phyloP scores from a whole-genome alignment of 2,113 vertebrate species.

The Fulmarus glacialis region DNA sequence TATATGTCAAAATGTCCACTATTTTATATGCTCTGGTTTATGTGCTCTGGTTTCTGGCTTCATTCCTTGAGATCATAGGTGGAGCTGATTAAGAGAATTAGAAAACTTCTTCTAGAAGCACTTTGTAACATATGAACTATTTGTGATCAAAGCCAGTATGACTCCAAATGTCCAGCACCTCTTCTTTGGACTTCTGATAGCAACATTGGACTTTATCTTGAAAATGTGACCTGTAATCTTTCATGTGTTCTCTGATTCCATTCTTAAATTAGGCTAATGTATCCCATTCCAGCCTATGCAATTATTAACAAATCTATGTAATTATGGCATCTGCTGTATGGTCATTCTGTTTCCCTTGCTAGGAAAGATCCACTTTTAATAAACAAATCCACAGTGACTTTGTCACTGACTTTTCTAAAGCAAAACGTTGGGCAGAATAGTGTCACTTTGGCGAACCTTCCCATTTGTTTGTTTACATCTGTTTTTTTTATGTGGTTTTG shows the following conservation, averaged over 20 bases:
- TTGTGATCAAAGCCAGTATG: background rate
- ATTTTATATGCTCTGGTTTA: background rate
- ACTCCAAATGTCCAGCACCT: background rate
- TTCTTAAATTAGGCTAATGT: background rate
- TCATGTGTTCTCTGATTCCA: background rate
- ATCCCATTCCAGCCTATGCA: background rate
- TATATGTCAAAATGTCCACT: background rate
- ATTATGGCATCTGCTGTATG: background rate
- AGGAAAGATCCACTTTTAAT: background rate
- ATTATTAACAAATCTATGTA: background rate
- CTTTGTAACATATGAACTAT: background rate
- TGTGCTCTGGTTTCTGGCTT: background rate
- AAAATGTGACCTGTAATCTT: background rate
- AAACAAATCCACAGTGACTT: background rate
- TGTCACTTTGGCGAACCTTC: background rate
- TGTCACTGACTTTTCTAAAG: background rate
- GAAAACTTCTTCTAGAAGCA: background rate
- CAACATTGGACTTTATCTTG: background rate
- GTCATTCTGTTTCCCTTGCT: background rate
- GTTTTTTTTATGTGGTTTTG: background rate
- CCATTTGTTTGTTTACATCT: background rate
- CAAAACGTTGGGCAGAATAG: background rate
- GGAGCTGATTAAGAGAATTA: background rate
- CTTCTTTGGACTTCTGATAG: background rate
- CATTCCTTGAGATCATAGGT: background rate